Evolutionary conservation across 2,797 vertebrate genomes (phyloP), one percentile per base, ranked within the genome.

Genomic region (Sebastes wilsoni): DNA sequence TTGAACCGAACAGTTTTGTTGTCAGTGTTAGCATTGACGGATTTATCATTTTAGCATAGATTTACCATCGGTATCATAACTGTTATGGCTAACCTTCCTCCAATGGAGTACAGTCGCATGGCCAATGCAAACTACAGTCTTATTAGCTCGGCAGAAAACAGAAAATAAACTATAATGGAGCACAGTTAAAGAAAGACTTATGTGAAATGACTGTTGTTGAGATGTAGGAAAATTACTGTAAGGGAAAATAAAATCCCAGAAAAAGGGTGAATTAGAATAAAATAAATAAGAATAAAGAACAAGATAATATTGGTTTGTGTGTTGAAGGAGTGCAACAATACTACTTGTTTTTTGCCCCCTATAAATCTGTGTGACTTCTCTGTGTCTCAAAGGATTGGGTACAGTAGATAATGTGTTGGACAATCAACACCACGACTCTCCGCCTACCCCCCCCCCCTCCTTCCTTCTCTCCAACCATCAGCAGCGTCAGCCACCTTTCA

Each of bases 401-500:
- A 83, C 88, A 90, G 87, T 71, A 75, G 81, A 84, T 87, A 82
- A 92, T 89, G 76, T 87, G 75, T 82, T 79, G 80, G 72, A 83
- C 79, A 92, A 88, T 92, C 90, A 93, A 84, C 85, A 89, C 77
- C 73, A 42, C 75, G 75, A 84, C 78, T 83, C 65, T 72, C 77
- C 59, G 58, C 58, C 23, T 81, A 16, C 38, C 6, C 38, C 2
- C 6, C 55, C 59, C 67, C 81, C 77, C 56, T 80, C 69, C 77
- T 61, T 80, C 69, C 84, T 79, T 82, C 73, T 68, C 74, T 81
- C 79, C 75, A 91, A 62, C 89, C 86, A 86, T 93, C 92, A 93
- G 80, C 90, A 81, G 75, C 87, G 90, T 89, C 90, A 89, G 90
- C 87, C 89, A 93, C 92, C 92, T 94, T 94, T 95, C 91, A 95